phyloP scores from a whole-genome alignment of 2,113 vertebrate species.

The Cariama cristata region DNA sequence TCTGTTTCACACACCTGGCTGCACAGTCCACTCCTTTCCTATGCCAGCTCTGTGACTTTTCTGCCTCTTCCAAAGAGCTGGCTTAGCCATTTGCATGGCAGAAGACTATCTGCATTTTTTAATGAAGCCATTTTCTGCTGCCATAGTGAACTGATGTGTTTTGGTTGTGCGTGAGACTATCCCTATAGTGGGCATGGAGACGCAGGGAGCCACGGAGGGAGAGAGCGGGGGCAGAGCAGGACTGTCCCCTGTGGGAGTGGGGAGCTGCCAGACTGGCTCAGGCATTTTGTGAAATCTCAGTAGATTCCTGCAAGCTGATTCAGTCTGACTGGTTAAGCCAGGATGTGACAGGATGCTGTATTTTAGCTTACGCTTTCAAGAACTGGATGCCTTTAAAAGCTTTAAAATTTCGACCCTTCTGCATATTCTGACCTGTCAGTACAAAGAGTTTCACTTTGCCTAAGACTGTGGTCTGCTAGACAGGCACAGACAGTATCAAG shows the following conservation, averaged over 20 bases:
- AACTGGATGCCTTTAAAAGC: not conserved
- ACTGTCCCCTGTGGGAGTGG: not conserved
- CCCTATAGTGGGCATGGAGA: not conserved
- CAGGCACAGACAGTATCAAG: not conserved
- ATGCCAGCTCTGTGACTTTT: not conserved
- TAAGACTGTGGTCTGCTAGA: not conserved
- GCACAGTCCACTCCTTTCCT: not conserved
- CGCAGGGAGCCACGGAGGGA: accelerated
- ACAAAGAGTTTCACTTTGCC: not conserved
- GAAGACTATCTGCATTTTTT: not conserved
- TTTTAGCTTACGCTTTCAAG: not conserved
- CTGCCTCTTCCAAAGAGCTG: not conserved
- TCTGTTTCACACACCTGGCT: not conserved
- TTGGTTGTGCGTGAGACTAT: accelerated
- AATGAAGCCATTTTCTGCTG: not conserved
- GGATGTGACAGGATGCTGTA: not conserved
- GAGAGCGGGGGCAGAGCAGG: not conserved
- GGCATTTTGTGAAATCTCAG: not conserved
- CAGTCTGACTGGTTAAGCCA: not conserved
- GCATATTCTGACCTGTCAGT: not conserved
- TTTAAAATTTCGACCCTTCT: not conserved
- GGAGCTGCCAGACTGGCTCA: not conserved
- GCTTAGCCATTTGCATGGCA: not conserved
- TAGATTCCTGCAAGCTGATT: not conserved
- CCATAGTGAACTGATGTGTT: accelerated